Percentiles rank a stretch among this genome's conserved stretches.
phyloP scores from a whole-genome alignment of 2,797 vertebrate species.

The Falco columbarius region DNA sequence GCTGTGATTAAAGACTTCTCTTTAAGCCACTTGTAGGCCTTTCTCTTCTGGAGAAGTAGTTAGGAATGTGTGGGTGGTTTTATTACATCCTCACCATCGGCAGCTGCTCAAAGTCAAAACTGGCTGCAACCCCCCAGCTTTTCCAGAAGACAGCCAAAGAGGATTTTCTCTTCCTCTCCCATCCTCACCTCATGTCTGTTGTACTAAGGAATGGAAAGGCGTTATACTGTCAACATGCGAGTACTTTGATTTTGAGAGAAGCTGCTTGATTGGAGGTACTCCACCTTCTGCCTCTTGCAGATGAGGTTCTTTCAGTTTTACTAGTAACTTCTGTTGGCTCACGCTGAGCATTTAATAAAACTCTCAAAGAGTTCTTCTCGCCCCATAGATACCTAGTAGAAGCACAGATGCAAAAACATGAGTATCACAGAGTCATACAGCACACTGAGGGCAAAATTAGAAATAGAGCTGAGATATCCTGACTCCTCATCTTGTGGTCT shows the following conservation, averaged over 20 bases:
- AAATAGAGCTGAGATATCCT: neutral
- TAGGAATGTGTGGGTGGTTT: neutral
- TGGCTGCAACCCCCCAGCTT: neutral
- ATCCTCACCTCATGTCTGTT: neutral
- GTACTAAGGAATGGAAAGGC: neutral
- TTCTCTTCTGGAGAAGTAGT: neutral
- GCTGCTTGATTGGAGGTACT: neutral
- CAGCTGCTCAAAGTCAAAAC: neutral
- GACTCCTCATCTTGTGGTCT: neutral
- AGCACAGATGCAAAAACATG: neutral
- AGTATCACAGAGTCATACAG: neutral
- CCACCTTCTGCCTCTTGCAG: neutral
- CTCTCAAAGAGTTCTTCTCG: neutral
- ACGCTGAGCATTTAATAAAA: neutral
- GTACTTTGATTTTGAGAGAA: neutral
- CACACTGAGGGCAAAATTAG: neutral
- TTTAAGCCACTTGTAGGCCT: neutral
- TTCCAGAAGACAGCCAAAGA: neutral
- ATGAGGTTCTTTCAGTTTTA: neutral
- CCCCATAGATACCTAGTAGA: neutral
- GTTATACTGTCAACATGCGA: fast-evolving
- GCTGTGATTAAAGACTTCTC: neutral
- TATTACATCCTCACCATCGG: neutral
- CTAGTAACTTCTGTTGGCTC: neutral
- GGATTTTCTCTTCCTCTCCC: neutral